Evolutionary conservation across 2,888 invertebrate species (phyloP).

Genomic region (Drosophila gaucha): DNA sequence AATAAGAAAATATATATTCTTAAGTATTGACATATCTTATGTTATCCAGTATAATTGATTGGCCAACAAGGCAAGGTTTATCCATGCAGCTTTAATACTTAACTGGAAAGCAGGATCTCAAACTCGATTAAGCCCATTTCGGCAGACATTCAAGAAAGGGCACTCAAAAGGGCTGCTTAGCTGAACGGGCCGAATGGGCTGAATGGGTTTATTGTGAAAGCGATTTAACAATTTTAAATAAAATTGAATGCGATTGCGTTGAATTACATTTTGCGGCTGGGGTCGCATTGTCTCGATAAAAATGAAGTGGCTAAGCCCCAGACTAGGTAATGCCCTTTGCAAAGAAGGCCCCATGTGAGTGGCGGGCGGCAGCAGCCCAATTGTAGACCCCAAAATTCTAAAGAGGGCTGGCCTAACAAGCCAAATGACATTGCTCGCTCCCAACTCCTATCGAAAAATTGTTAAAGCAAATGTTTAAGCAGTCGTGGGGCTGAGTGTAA

Average conservation of each 20-base stretch:
- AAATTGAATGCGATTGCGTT: conserved; percentile 77
- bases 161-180: conserved; percentile 29
- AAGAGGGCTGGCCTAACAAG: conserved; percentile 42
- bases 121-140: background rate
- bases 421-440: conserved; percentile 48
- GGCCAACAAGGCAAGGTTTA: no score
- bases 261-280: conserved; percentile 68
- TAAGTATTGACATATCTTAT: no score
- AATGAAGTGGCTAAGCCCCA: conserved; percentile 44
- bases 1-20: no score
- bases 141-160: background rate
- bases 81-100: no score
- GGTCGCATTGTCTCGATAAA: conserved; percentile 63
- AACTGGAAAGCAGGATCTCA: no score
- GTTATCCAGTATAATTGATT: no score
- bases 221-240: conserved; percentile 78
- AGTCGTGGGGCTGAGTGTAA: conserved; percentile 37
- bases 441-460: conserved; percentile 11
- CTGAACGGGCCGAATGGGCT: conserved; percentile 29
- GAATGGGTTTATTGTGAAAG: conserved; percentile 41
- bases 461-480: conserved; percentile 35
- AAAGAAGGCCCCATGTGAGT: conserved; percentile 42
- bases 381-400: conserved; percentile 37
- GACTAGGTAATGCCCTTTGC: conserved; percentile 38
- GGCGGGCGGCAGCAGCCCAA: conserved; percentile 11